Evolutionary conservation across 1,140 invertebrate genomes (phyloP), one percentile per base, ranked within the genome.

Genomic region (Drosophila willistoni): DNA sequence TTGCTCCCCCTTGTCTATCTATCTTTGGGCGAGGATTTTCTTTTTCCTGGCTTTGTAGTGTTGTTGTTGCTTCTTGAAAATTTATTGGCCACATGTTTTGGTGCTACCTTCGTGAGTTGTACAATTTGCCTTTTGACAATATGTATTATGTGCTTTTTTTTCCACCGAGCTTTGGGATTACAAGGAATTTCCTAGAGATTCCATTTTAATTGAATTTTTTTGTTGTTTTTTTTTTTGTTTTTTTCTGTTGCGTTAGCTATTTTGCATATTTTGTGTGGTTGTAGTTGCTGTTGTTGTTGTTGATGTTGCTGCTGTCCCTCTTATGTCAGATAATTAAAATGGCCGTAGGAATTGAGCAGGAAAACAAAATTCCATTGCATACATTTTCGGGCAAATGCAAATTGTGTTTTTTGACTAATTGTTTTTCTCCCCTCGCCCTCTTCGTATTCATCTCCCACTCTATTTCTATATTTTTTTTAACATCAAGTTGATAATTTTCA

Each of bases 1-100:
- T 12, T 12, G 10, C 60, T 34, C 42, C 7, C 19, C 7, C 36
- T 0, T 3, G 34, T 3, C 2, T 7, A 56, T 36, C 51, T 41
- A 19, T 44, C 34, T 47, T 51, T 33, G 41, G 41, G 64, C 47
- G 41, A 7, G 22, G 56, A 22, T 54, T 12, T 47, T 44, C 33
- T 39, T 56, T 64, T 13, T 22, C 17, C 51, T 68, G 56, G 66
- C 66, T 33, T 25, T 64, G 17, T 47, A 44, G 17, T 60, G 22
- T 47, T 34, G n/a, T 60, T 76, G 75, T 44, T 71, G 47, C 56
- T 69, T 22, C 73, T 76, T 76, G 73, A 61, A 62, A 78, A 83
- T 86, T 86, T 86, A 86, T 86, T 86, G 84, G 84, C 79, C 83
- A 86, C 83, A 86, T 87, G 84, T 86, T 86, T 86, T 79, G 68